Evolutionary conservation across 2,888 invertebrate species (phyloP).

Genomic region (Scrobipalpa atriplicella): DNA sequence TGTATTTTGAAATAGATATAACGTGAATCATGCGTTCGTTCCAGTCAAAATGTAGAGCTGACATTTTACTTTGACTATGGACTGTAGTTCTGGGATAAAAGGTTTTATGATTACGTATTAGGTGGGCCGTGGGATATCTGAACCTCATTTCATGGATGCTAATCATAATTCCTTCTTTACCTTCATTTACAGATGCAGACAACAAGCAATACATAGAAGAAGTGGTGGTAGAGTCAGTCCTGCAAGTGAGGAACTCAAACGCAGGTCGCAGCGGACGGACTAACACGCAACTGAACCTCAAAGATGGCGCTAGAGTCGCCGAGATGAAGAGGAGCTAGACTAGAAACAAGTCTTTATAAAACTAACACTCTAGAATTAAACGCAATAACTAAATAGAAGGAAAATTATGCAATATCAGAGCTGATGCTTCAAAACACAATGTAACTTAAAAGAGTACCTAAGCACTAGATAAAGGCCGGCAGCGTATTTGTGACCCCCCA

Average conservation of each 20-base stretch:
- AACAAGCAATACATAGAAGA: conserved; percentile 70
- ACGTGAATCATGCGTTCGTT: too few species aligned
- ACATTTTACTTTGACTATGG: too few species aligned
- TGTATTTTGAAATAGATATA: too few species aligned
- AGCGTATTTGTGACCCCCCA: too few species aligned
- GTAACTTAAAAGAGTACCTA: too few species aligned
- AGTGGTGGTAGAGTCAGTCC: conserved; percentile 72
- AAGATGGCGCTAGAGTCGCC: conserved; percentile 64
- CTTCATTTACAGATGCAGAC: conserved; percentile 56
- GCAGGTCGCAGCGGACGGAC: conserved; percentile 59
- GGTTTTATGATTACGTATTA: too few species aligned
- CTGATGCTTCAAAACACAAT: too few species aligned
- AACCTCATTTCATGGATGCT: neutral
- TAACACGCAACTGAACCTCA: conserved; percentile 54
- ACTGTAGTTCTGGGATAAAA: too few species aligned
- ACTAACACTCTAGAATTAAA: neutral
- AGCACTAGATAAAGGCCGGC: too few species aligned
- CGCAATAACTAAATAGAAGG: too few species aligned
- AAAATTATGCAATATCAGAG: too few species aligned
- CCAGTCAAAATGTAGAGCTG: too few species aligned
- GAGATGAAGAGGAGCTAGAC: conserved; percentile 48
- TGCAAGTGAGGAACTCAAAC: conserved; percentile 65
- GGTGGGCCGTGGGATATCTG: neutral
- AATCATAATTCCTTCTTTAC: neutral
- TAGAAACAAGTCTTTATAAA: neutral